Percentiles rank a stretch among this genome's conserved stretches.
These are phyloP conservation scores for Geophilus truncorum DNA, from an alignment of 2,888 invertebrate genomes.

Conservation along the genomic window DNA sequence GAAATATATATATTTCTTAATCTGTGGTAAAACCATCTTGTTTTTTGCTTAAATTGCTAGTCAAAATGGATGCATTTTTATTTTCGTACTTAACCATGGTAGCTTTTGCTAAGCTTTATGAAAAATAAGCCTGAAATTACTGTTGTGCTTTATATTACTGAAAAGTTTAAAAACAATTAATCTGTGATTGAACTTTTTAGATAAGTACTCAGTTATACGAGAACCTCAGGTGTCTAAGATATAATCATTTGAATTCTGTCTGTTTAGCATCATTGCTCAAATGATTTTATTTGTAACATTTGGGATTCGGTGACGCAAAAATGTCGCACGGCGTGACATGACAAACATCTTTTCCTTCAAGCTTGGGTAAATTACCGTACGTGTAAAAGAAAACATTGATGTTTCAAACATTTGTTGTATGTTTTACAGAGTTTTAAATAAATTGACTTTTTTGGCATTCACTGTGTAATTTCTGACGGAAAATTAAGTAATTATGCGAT, in stretches of 20 bases:
- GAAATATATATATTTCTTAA: too few species aligned
- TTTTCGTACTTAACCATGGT: background rate
- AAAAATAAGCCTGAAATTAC: background rate
- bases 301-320: background rate
- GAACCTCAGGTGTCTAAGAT: background rate
- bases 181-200: background rate
- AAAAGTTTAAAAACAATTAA: background rate
- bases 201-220: conserved; percentile 10
- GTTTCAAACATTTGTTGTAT: background rate
- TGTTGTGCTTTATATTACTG: background rate
- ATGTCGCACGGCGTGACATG: background rate
- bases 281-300: background rate
- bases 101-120: background rate
- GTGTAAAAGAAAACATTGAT: background rate
- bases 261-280: background rate
- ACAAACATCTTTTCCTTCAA: background rate
- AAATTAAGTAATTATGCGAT: background rate
- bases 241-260: background rate
- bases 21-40: background rate
- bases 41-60: background rate
- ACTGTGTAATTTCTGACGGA: background rate
- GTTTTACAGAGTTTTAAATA: conserved; percentile 13
- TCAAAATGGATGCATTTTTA: background rate
- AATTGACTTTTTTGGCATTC: background rate
- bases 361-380: background rate